Percentiles rank a stretch among this genome's conserved stretches.
Evolutionary conservation across 1,140 invertebrate species (phyloP).

Genomic region (Zaprionus tsacasi): DNA sequence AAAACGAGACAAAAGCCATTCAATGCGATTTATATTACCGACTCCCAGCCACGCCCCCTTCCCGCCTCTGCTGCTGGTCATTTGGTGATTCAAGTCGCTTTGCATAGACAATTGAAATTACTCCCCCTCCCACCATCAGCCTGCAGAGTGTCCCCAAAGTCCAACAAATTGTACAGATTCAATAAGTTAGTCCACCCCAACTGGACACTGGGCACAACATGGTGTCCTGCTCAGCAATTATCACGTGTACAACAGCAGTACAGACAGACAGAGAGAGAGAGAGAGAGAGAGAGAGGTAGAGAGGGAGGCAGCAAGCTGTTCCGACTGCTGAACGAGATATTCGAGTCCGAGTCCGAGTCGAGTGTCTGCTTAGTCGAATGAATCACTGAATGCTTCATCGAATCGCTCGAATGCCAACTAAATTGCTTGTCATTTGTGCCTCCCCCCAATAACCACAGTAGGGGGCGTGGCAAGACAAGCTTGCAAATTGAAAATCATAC

Average conservation of each 20-base stretch:
- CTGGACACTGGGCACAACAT: constrained; percentile 17
- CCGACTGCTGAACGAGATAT: neutral
- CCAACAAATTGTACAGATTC: constrained; percentile 80
- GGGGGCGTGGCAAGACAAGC: constrained; percentile 14
- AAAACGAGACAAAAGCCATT: constrained; percentile 69
- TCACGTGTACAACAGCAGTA: constrained; percentile 43
- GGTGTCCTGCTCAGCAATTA: constrained; percentile 55
- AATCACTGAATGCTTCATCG: constrained; percentile 48
- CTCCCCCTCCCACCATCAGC: neutral
- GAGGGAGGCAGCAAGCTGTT: neutral
- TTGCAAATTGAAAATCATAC: constrained; percentile 38
- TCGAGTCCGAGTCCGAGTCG: neutral
- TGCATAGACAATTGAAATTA: constrained; percentile 82
- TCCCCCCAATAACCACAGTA: neutral
- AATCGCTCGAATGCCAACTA: constrained; percentile 50
- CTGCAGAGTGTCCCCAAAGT: constrained; percentile 29
- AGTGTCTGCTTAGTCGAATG: constrained; percentile 23
- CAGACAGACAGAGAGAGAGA: constrained; percentile 3
- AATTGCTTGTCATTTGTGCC: constrained; percentile 48
- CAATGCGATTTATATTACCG: constrained; percentile 37
- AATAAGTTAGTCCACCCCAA: constrained; percentile 56
- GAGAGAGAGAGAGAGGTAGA: neutral
- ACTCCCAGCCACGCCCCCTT: neutral
- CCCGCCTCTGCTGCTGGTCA: constrained; percentile 43
- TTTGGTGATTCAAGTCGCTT: constrained; percentile 73